Conservation (phyloP, 23 tunicate species). For the Trididemnum clinides region DNA sequence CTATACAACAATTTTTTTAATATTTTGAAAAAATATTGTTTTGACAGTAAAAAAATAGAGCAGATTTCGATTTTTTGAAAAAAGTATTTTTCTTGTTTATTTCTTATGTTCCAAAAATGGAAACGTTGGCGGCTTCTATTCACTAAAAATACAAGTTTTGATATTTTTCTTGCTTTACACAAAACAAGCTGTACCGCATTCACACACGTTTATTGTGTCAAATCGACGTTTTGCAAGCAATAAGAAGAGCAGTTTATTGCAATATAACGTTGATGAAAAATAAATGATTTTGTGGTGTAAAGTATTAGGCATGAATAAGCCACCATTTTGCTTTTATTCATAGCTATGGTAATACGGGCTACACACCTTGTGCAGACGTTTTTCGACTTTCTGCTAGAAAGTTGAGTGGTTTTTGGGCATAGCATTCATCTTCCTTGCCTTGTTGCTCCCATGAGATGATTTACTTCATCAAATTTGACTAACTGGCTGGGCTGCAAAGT, state of each 20-base stretch:
- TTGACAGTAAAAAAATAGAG: neutral
- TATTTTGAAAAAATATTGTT: neutral
- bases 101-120: neutral
- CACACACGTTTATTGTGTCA: neutral
- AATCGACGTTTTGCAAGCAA: neutral
- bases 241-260: too few species aligned
- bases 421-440: neutral
- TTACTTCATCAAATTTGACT: neutral
- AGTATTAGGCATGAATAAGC: too few species aligned
- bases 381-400: neutral
- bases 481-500: neutral
- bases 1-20: neutral
- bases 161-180: neutral
- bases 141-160: neutral
- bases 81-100: neutral
- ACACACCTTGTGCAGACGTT: neutral
- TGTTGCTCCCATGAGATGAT: neutral
- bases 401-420: neutral
- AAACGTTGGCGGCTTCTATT: neutral
- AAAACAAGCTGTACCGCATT: neutral
- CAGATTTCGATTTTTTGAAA: neutral
- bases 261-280: too few species aligned
- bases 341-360: neutral
- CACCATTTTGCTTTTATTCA: neutral
- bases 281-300: too few species aligned